phyloP scores from a whole-genome alignment of 2,113 vertebrate genomes.

The Dromaius novaehollandiae region DNA sequence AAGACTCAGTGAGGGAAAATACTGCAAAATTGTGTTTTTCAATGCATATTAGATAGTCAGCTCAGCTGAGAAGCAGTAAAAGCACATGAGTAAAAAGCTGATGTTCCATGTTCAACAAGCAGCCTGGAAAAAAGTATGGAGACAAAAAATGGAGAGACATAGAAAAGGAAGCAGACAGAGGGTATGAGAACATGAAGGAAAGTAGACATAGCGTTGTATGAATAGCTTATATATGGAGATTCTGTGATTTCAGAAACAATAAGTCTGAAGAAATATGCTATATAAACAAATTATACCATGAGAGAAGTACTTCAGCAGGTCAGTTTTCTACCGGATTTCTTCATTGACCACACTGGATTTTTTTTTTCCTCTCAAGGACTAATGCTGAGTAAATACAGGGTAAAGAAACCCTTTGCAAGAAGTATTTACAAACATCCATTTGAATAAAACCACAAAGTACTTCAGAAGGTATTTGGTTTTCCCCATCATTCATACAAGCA shows the following conservation, averaged over 20 bases:
- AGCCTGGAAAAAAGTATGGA: background rate
- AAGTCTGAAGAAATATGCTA: background rate
- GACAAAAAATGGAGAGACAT: background rate
- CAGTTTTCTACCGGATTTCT: constrained; percentile 33
- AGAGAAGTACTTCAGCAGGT: constrained; percentile 24
- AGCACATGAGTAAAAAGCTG: background rate
- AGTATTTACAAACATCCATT: constrained; percentile 66
- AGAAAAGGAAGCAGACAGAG: background rate
- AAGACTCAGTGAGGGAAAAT: constrained; percentile 3
- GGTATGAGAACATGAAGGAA: background rate
- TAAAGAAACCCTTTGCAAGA: constrained; percentile 51
- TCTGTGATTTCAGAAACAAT: background rate
- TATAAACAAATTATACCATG: background rate
- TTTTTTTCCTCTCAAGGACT: background rate
- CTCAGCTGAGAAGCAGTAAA: background rate
- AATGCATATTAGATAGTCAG: background rate
- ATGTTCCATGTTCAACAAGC: background rate
- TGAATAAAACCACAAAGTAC: constrained; percentile 65
- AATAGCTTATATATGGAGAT: background rate
- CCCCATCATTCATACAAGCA: constrained; percentile 39
- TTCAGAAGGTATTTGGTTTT: constrained; percentile 54
- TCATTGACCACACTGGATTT: background rate
- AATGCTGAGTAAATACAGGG: constrained; percentile 49
- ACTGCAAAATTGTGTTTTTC: constrained; percentile 7
- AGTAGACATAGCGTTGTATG: background rate